Evolutionary conservation across 2,797 vertebrate species (phyloP), one percentile per base, ranked within the genome.

Genomic region (Gymnodraco acuticeps): DNA sequence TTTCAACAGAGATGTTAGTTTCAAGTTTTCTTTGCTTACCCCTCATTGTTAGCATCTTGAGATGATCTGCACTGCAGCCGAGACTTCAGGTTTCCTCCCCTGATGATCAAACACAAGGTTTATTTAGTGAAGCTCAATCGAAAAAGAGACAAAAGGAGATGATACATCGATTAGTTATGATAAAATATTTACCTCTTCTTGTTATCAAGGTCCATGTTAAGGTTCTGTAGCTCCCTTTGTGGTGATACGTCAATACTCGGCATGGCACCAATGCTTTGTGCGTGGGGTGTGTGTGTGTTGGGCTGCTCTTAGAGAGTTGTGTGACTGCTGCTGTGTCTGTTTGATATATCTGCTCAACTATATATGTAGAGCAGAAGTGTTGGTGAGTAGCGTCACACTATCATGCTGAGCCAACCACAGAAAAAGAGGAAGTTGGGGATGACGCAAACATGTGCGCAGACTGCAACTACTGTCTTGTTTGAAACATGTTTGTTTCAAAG

Each of bases 401-500:
- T 64, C 48, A 71, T 54, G 70, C 48, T 66, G 64, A 45, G 2
- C 76, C 80, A 91, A 95, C 94, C 93, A 19, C 94, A 94, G 64
- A 72, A 80, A 90, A 91, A 94, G 92, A 95, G 95, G 94, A 95
- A 95, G 93, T 83, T 72, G 65, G 23, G 20, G 55, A 79, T 95
- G 93, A 95, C 92, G 93, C 84, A 90, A 61, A 73, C 65, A 10
- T 61, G 59, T 50, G 53, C 64, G 33, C 0, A 13, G 20, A 46
- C 70, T 16, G 70, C 52, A 43, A 48, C 75, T 65, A 23, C 56
- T 58, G 62, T 64, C 19, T n/a, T n/a, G n/a, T n/a, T n/a, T n/a
- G n/a, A 33, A 4, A 43, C 42, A 47, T 83, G 80, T 88, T 89
- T 85, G 79, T 16, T 70, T 74, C 65, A 42, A 70, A 58, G 80